These are phyloP conservation scores for Anguilla megastoma DNA, from an alignment of 2,797 vertebrate species.

Conservation along the genomic window DNA sequence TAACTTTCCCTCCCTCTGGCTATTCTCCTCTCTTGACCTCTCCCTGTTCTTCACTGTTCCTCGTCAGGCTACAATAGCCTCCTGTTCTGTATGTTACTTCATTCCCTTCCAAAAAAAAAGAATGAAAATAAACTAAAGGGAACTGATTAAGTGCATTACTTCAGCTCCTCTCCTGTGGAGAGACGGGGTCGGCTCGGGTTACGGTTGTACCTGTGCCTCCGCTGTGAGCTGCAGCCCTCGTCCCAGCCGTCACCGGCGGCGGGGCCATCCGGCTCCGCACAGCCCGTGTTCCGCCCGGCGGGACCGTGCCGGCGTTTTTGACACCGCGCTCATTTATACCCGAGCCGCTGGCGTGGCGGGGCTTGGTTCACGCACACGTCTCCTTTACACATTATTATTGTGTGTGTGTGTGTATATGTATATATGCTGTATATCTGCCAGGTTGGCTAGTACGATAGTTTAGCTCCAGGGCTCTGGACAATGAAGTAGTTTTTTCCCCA, in stretches of 20 bases:
- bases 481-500: background rate
- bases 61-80: conserved; percentile 4
- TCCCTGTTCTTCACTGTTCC: background rate
- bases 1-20: background rate
- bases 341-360: conserved; percentile 22
- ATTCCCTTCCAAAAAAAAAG: background rate
- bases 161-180: conserved; percentile 34
- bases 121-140: background rate
- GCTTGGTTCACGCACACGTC: background rate
- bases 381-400: background rate
- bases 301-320: conserved; percentile 10
- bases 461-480: background rate
- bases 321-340: conserved; percentile 25
- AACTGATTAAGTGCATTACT: conserved; percentile 47
- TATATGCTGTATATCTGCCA: background rate
- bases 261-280: conserved; percentile 21
- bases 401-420: too few species aligned
- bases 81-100: conserved; percentile 15
- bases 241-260: conserved; percentile 32
- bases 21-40: background rate
- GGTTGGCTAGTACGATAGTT: background rate
- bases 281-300: conserved; percentile 25
- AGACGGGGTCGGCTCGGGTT: conserved; percentile 33
- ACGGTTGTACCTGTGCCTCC: conserved; percentile 38
- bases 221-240: conserved; percentile 41